Percentiles rank a stretch among this genome's conserved stretches.
Evolutionary conservation across 1,140 invertebrate species (phyloP).

Genomic region (Drosophila cardini): DNA sequence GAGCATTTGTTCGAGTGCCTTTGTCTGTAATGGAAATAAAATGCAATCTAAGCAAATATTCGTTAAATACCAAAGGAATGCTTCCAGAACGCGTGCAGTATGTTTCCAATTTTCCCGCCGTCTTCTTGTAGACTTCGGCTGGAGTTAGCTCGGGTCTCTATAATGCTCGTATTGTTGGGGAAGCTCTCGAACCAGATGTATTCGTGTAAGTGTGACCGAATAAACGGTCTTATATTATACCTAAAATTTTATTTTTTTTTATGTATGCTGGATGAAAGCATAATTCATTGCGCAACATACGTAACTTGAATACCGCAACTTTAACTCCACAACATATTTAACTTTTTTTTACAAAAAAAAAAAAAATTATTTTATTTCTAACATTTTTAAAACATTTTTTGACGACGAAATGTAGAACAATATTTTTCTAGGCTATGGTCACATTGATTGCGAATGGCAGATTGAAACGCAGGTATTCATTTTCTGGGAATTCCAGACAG

Average conservation of each 20-base stretch:
- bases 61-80: slow-evolving; percentile 60
- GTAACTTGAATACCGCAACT: too few relatives aligned
- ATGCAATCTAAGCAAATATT: slow-evolving; percentile 5
- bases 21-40: slow-evolving; percentile 21
- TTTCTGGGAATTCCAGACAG: slow-evolving; percentile 38
- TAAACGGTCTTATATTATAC: neutral
- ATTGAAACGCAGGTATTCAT: slow-evolving; percentile 4
- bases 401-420: too few relatives aligned
- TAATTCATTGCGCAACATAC: too few relatives aligned
- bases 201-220: slow-evolving; percentile 33
- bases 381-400: too few relatives aligned
- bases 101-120: slow-evolving; percentile 94
- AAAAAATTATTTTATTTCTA: too few relatives aligned
- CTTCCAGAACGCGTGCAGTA: slow-evolving; percentile 88
- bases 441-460: slow-evolving; percentile 15
- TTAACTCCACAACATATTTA: too few relatives aligned
- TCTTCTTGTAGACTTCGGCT: slow-evolving; percentile 87
- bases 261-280: neutral
- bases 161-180: slow-evolving; percentile 87
- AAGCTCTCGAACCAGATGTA: slow-evolving; percentile 91
- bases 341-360: too few relatives aligned
- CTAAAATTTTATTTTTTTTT: neutral
- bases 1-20: slow-evolving; percentile 19
- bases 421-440: neutral
- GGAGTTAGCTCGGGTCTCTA: slow-evolving; percentile 86